These are phyloP conservation scores for Dasypogon diadema DNA, from an alignment of 2,888 invertebrate genomes.

Conservation along the genomic window DNA sequence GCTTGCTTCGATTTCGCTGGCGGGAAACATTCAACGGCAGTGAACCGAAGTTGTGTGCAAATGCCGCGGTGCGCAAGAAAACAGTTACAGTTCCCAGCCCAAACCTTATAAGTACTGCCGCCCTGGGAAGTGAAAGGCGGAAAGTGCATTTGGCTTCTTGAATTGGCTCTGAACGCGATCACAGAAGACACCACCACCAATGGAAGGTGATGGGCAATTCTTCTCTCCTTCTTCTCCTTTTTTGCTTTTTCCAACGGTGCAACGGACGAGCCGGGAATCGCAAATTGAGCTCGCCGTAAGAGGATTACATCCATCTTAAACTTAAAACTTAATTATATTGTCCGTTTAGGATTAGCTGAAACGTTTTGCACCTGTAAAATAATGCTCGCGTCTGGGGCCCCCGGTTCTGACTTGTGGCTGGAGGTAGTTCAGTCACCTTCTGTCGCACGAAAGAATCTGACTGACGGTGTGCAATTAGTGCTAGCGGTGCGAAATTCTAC, in stretches of 20 bases:
- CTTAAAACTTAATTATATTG: slow-evolving; percentile 12
- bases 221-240: neutral
- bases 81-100: neutral
- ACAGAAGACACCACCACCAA: neutral
- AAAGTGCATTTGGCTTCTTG: slow-evolving; percentile 22
- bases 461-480: neutral
- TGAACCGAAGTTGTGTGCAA: neutral
- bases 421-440: slow-evolving; percentile 27
- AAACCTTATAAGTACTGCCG: neutral
- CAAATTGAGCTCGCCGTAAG: neutral
- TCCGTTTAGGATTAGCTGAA: slow-evolving; percentile 32
- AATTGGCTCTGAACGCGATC: slow-evolving; percentile 12
- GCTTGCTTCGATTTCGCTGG: neutral
- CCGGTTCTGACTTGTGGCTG: neutral
- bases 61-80: neutral
- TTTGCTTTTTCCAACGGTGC: neutral
- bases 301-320: slow-evolving; percentile 17
- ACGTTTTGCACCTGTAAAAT: slow-evolving; percentile 27
- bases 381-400: slow-evolving; percentile 6
- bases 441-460: neutral
- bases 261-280: neutral
- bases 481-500: slow-evolving; percentile 14
- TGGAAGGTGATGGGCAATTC: slow-evolving; percentile 35
- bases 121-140: slow-evolving; percentile 29
- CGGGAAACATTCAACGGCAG: neutral